Evolutionary conservation across 2,113 vertebrate species (phyloP).

Genomic region (Eonycteris spelaea): DNA sequence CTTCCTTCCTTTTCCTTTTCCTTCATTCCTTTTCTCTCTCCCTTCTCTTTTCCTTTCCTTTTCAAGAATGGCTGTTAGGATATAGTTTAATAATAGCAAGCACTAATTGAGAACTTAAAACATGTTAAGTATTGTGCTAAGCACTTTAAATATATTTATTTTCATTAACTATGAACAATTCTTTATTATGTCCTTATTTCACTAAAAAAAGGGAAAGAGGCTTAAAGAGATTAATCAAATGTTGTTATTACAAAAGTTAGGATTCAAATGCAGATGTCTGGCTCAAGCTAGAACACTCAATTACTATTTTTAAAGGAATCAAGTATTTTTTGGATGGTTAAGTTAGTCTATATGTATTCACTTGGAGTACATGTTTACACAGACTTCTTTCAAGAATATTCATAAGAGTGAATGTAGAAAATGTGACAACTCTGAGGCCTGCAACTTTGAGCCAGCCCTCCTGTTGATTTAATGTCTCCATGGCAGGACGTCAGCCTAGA

Average conservation of each 20-base stretch:
- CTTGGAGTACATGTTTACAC: neutral
- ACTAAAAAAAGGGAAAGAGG: neutral
- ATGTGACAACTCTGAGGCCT: neutral
- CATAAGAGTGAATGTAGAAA: neutral
- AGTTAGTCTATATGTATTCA: neutral
- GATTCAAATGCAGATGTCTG: neutral
- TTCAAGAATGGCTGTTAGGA: neutral
- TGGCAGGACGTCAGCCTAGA: neutral
- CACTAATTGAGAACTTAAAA: neutral
- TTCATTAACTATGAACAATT: neutral
- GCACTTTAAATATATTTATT: neutral
- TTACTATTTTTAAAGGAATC: conserved; percentile 8
- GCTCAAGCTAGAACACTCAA: neutral
- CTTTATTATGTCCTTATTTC: neutral
- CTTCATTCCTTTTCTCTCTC: neutral
- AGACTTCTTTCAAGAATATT: neutral
- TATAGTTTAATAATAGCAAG: neutral
- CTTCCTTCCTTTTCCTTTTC: too few relatives aligned
- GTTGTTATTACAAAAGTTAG: neutral
- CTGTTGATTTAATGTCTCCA: neutral
- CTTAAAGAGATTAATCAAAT: neutral
- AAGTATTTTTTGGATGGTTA: neutral
- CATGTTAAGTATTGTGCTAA: neutral
- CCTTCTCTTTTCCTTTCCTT: neutral
- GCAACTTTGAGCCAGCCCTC: neutral